phyloP scores from a whole-genome alignment of 1,140 invertebrate species.

The Drosophila tsacasi region DNA sequence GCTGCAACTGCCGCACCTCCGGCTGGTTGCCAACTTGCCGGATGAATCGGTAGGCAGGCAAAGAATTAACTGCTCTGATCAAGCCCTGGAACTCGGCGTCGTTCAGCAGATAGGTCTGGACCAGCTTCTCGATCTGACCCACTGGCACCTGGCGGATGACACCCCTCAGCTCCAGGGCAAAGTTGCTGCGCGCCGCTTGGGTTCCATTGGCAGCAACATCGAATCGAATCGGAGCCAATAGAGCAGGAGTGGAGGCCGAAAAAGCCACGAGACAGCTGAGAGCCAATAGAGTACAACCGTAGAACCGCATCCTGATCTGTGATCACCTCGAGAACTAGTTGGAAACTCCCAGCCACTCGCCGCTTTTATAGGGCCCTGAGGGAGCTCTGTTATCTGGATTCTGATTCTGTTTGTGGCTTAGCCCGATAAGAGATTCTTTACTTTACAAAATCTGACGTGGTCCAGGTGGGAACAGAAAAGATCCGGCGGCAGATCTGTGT shows the following conservation, averaged over 20 bases:
- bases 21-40: slow-evolving; percentile 61
- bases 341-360: background rate
- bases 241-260: background rate
- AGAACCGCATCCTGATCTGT: slow-evolving; percentile 30
- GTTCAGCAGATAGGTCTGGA: slow-evolving; percentile 69
- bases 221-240: slow-evolving; percentile 14
- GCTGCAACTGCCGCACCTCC: slow-evolving; percentile 57
- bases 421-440: slow-evolving; percentile 34
- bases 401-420: slow-evolving; percentile 30
- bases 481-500: slow-evolving; percentile 9
- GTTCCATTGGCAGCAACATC: background rate
- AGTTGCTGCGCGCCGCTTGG: slow-evolving; percentile 19
- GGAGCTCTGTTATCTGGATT: slow-evolving; percentile 10
- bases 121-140: slow-evolving; percentile 52
- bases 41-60: slow-evolving; percentile 48
- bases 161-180: slow-evolving; percentile 60
- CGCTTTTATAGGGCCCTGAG: slow-evolving; percentile 36
- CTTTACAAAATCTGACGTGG: slow-evolving; percentile 37
- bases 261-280: slow-evolving; percentile 36
- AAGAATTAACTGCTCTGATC: slow-evolving; percentile 62
- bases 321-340: slow-evolving; percentile 17
- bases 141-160: slow-evolving; percentile 54
- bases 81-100: slow-evolving; percentile 68
- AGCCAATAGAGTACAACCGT: slow-evolving; percentile 18
- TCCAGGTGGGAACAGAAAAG: slow-evolving; percentile 12